phyloP scores from a whole-genome alignment of 2,888 invertebrate species.

The Myathropa florea region DNA sequence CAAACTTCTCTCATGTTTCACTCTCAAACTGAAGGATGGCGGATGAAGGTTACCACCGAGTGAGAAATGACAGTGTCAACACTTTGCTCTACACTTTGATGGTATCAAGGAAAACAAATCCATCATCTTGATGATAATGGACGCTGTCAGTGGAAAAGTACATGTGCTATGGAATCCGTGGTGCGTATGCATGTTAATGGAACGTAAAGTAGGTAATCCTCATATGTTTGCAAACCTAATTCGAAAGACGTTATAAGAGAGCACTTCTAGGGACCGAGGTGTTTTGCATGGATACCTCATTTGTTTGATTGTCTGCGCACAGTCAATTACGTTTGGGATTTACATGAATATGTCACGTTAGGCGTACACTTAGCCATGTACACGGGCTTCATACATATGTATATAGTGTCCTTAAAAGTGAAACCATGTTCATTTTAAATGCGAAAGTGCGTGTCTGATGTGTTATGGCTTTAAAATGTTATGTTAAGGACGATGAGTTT shows the following conservation, averaged over 20 bases:
- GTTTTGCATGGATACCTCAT: not conserved
- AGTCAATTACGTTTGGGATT: not conserved
- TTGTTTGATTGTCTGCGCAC: not conserved
- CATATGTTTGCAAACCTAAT: not conserved
- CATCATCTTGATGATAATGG: slow-evolving; percentile 34
- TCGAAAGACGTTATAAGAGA: not conserved
- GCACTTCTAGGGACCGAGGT: slow-evolving; percentile 3
- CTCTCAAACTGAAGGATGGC: not conserved
- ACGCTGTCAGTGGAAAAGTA: not conserved
- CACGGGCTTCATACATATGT: not conserved
- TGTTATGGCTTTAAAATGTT: not conserved
- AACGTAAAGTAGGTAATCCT: not conserved
- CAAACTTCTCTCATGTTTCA: not conserved
- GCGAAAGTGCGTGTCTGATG: not conserved
- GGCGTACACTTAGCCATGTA: not conserved
- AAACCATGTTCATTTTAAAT: slow-evolving; percentile 10
- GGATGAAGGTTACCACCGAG: slow-evolving; percentile 7
- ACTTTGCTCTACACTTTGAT: slow-evolving; percentile 5
- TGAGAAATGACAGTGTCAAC: slow-evolving; percentile 24
- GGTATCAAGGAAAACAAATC: slow-evolving; percentile 15
- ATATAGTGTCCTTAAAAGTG: not conserved
- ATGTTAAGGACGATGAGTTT: not conserved
- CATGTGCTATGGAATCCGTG: not conserved
- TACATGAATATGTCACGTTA: not conserved
- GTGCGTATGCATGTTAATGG: slow-evolving; percentile 5